Evolutionary conservation across 2,797 vertebrate genomes (phyloP).

Genomic region (Acanthurus lineatus): DNA sequence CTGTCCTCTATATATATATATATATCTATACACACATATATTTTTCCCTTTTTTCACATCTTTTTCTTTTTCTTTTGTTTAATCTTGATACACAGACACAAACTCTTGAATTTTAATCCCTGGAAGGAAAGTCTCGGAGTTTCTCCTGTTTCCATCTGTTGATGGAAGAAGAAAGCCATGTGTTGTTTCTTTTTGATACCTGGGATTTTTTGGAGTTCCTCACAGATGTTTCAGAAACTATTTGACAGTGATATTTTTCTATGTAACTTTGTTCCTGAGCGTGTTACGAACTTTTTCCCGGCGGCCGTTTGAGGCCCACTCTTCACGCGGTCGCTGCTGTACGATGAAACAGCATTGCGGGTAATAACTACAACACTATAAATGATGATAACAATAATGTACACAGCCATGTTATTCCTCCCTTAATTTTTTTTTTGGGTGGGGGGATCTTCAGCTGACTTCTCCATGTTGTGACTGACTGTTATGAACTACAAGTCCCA

Average conservation of each 20-base stretch:
- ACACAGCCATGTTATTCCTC: constrained; percentile 76
- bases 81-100: constrained; percentile 57
- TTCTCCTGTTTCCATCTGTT: constrained; percentile 37
- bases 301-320: constrained; percentile 64
- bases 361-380: constrained; percentile 63
- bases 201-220: constrained; percentile 71
- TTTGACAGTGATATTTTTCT: constrained; percentile 87
- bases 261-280: constrained; percentile 82
- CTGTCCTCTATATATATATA: constrained; percentile 45
- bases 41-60: constrained; percentile 29
- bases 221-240: constrained; percentile 79
- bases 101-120: constrained; percentile 62
- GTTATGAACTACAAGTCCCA: constrained; percentile 82
- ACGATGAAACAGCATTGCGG: constrained; percentile 72
- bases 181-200: constrained; percentile 67
- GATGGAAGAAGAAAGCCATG: constrained; percentile 54
- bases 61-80: constrained; percentile 55
- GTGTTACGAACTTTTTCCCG: constrained; percentile 63
- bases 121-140: constrained; percentile 67
- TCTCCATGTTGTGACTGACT: constrained; percentile 83
- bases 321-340: constrained; percentile 62
- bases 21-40: neutral
- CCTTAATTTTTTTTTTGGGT: constrained; percentile 68
- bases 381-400: constrained; percentile 72
- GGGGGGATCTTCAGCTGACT: constrained; percentile 77